These are phyloP conservation scores for Drosophila bocqueti DNA, from an alignment of 1,140 invertebrate species.

Conservation along the genomic window DNA sequence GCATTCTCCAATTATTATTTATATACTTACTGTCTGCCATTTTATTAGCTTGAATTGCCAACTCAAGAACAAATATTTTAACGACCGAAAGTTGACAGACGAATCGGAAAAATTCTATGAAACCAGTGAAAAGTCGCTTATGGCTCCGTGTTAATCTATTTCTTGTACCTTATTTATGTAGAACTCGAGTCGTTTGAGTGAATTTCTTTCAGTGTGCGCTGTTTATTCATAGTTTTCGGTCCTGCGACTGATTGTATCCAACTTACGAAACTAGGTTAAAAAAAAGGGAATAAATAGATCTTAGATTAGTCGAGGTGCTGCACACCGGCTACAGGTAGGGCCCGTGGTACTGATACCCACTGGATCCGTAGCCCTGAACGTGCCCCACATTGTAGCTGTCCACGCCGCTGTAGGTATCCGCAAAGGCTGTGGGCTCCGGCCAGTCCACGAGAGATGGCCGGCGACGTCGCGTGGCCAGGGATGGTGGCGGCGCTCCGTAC, in stretches of 20 bases:
- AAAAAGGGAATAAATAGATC: conserved; percentile 55
- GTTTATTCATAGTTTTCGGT: conserved; percentile 6
- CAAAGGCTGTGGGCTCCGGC: conserved; percentile 29
- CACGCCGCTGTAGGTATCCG: conserved; percentile 61
- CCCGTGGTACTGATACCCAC: conserved; percentile 59
- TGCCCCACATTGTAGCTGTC: conserved; percentile 74
- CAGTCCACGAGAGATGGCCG: conserved; percentile 43
- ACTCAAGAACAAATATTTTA: conserved; percentile 1
- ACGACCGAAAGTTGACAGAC: neutral
- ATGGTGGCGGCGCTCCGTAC: conserved; percentile 49
- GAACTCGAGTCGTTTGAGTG: no score
- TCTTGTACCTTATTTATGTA: no score
- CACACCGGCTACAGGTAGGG: conserved; percentile 52
- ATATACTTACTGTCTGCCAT: neutral
- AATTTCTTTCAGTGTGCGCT: conserved; percentile 9
- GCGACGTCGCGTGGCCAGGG: conserved; percentile 20
- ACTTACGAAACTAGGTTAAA: conserved; percentile 43
- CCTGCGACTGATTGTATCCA: conserved; percentile 17
- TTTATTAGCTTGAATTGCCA: neutral
- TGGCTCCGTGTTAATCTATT: neutral
- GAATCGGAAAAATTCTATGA: neutral
- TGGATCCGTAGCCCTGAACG: conserved; percentile 57
- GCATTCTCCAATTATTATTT: neutral
- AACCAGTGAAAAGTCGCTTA: neutral
- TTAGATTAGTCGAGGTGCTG: conserved; percentile 30